phyloP scores from a whole-genome alignment of 2,888 invertebrate species.

The Pyrochroa serraticornis region DNA sequence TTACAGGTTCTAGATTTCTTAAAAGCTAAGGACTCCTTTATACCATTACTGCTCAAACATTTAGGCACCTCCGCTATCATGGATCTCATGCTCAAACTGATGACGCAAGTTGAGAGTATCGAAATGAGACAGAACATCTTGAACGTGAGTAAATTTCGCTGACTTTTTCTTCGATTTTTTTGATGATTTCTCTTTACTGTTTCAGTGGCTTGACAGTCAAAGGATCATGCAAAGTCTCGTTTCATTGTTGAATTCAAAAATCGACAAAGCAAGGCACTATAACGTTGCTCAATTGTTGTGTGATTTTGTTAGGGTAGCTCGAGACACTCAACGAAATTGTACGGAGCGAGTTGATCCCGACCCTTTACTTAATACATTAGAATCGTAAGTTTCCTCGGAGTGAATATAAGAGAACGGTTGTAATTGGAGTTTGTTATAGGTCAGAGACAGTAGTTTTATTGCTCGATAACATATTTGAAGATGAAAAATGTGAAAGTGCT shows the following conservation, averaged over 20 bases:
- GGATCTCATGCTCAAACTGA: slow-evolving; percentile 86
- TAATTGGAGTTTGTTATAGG: slow-evolving; percentile 40
- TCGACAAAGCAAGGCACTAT: slow-evolving; percentile 77
- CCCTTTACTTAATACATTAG: slow-evolving; percentile 74
- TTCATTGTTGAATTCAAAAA: slow-evolving; percentile 66
- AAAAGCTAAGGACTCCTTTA: slow-evolving; percentile 84
- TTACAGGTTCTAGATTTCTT: slow-evolving; percentile 92
- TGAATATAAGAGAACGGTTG: not conserved
- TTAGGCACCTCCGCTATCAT: slow-evolving; percentile 93
- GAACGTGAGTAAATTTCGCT: slow-evolving; percentile 62
- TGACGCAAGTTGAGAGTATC: slow-evolving; percentile 80
- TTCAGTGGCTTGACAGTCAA: slow-evolving; percentile 90
- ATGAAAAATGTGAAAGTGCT: slow-evolving; percentile 70
- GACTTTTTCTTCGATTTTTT: not conserved
- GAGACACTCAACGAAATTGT: slow-evolving; percentile 64
- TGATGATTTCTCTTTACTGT: slow-evolving; percentile 27
- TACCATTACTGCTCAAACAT: slow-evolving; percentile 86
- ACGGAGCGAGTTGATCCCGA: slow-evolving; percentile 70
- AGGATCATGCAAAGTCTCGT: slow-evolving; percentile 83
- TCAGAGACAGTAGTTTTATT: slow-evolving; percentile 70
- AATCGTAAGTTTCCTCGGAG: slow-evolving; percentile 66
- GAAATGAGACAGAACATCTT: slow-evolving; percentile 74
- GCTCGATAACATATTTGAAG: slow-evolving; percentile 76
- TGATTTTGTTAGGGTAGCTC: slow-evolving; percentile 77
- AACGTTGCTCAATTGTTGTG: slow-evolving; percentile 89